Evolutionary conservation across 1,140 invertebrate genomes (phyloP).

Genomic region (Atta cephalotes): DNA sequence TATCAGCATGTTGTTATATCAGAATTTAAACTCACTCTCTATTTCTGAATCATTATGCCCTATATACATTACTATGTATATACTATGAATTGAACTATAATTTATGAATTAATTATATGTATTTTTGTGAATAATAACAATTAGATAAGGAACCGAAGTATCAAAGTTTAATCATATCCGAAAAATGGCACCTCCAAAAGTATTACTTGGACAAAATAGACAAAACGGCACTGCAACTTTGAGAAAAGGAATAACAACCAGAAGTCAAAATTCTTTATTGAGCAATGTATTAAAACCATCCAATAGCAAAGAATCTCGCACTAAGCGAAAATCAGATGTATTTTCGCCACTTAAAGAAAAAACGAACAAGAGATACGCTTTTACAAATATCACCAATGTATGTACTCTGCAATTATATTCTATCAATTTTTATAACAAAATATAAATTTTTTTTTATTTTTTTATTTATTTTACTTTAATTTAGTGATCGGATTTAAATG

Average conservation of each 20-base stretch:
- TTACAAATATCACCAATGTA: conserved; percentile 93
- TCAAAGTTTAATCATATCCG: conserved; percentile 33
- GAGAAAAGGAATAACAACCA: conserved; percentile 83
- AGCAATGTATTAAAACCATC: conserved; percentile 70
- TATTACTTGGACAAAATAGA: conserved; percentile 84
- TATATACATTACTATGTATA: background rate
- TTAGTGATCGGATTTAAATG: background rate
- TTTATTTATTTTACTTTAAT: background rate
- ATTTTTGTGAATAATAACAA: background rate
- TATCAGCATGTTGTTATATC: too few species aligned
- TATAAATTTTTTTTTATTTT: background rate
- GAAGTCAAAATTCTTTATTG: conserved; percentile 81
- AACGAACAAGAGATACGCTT: conserved; percentile 89
- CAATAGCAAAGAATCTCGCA: conserved; percentile 80
- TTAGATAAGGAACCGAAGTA: background rate
- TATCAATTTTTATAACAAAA: background rate
- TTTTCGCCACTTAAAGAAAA: conserved; percentile 84
- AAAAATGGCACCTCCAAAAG: conserved; percentile 88
- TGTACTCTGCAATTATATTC: conserved; percentile 51
- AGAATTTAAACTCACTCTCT: too few species aligned
- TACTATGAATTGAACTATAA: background rate
- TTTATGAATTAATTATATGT: conserved; percentile 19
- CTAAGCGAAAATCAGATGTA: conserved; percentile 86
- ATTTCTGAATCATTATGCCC: too few species aligned
- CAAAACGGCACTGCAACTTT: conserved; percentile 77